phyloP scores from a whole-genome alignment of 2,797 vertebrate genomes.

The Anguilla obscura region DNA sequence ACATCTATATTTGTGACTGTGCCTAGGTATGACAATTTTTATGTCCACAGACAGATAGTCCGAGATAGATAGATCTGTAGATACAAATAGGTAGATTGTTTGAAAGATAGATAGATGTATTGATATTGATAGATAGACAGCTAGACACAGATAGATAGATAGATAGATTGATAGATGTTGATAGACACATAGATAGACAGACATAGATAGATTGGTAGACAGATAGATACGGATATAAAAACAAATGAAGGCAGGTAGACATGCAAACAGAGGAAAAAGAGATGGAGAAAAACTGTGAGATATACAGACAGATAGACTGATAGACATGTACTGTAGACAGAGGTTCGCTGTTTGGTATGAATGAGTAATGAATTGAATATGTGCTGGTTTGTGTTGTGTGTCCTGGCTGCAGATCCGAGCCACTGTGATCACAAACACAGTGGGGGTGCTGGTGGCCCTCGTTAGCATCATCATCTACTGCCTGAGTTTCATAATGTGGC shows the following conservation, averaged over 20 bases:
- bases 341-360: background rate
- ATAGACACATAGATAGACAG: background rate
- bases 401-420: constrained; percentile 13
- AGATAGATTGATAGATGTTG: background rate
- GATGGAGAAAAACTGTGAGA: no score
- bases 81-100: background rate
- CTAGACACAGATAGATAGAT: background rate
- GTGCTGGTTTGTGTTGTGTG: background rate
- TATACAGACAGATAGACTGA: background rate
- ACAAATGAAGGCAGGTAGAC: no score
- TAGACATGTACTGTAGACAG: background rate
- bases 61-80: background rate
- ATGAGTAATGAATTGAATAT: background rate
- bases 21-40: background rate
- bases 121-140: background rate
- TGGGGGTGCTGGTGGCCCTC: background rate
- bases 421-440: background rate
- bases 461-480: constrained; percentile 17
- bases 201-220: background rate
- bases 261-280: no score
- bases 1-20: background rate
- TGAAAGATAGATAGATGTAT: background rate
- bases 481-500: background rate
- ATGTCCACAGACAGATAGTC: background rate
- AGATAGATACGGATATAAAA: background rate